These are phyloP conservation scores for Mus caroli DNA, from an alignment of 2,797 vertebrate species.

Conservation along the genomic window DNA sequence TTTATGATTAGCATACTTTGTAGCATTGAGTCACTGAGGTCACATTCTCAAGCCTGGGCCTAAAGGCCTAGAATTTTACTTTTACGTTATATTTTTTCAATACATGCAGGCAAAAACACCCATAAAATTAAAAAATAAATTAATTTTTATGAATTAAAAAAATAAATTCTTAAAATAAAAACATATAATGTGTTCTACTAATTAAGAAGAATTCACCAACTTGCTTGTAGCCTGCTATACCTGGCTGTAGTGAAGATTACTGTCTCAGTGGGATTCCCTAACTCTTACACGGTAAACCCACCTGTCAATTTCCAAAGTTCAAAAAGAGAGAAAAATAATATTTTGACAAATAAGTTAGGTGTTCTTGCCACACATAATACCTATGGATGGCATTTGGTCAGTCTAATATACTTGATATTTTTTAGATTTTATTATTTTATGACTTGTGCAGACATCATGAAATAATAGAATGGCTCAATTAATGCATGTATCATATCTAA, in stretches of 20 bases:
- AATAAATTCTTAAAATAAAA: not conserved
- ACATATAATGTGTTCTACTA: not conserved
- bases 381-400: constrained; percentile 7
- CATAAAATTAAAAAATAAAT: not conserved
- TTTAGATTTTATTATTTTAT: not conserved
- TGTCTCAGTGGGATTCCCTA: no score
- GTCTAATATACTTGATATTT: not conserved
- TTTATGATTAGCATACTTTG: no score
- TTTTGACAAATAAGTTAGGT: constrained; percentile 21
- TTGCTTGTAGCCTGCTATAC: no score
- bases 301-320: not conserved
- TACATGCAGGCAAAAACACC: not conserved
- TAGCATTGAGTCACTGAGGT: no score
- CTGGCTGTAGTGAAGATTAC: no score
- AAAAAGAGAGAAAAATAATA: not conserved
- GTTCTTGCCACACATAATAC: not conserved
- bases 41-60: no score
- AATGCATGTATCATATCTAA: not conserved
- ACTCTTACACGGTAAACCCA: no score
- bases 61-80: no score
- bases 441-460: not conserved
- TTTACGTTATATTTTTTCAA: no score
- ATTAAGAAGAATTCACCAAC: not conserved
- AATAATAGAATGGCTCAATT: constrained; percentile 24
- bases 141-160: not conserved